These are phyloP conservation scores for Microplitis deprimator DNA, from an alignment of 2,888 invertebrate genomes.

Conservation along the genomic window DNA sequence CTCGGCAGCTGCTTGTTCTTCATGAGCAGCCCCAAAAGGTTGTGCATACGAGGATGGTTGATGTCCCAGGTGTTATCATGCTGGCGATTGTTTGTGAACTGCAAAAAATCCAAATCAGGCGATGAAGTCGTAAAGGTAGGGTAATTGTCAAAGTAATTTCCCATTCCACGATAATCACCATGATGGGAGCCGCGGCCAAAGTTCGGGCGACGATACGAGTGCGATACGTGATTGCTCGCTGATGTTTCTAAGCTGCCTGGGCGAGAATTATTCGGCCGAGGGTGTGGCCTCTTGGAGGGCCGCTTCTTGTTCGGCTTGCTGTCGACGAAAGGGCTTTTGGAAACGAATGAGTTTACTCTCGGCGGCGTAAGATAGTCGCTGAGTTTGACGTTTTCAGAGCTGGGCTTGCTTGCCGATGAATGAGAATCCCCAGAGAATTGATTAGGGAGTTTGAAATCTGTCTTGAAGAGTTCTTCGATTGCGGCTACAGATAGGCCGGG, in stretches of 20 bases:
- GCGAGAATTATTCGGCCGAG: constrained; percentile 51
- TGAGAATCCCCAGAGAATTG: constrained; percentile 50
- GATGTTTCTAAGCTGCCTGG: constrained; percentile 53
- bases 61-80: constrained; percentile 54
- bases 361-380: constrained; percentile 66
- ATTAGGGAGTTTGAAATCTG: constrained; percentile 51
- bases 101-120: constrained; percentile 48
- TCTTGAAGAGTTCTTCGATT: constrained; percentile 62
- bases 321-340: constrained; percentile 62
- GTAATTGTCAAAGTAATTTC: constrained; percentile 42
- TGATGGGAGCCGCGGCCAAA: constrained; percentile 47
- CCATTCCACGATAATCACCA: constrained; percentile 38
- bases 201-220: constrained; percentile 45
- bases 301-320: constrained; percentile 59
- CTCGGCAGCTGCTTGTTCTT: constrained; percentile 65
- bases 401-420: constrained; percentile 41
- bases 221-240: constrained; percentile 50
- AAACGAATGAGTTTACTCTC: constrained; percentile 54
- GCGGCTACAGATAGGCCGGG: constrained; percentile 58
- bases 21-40: constrained; percentile 65
- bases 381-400: constrained; percentile 46
- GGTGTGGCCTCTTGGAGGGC: constrained; percentile 51
- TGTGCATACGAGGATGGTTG: constrained; percentile 66
- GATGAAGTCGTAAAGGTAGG: constrained; percentile 57
- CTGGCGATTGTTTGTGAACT: constrained; percentile 48